Evolutionary conservation across 2,113 vertebrate genomes (phyloP).

Genomic region (Cervus canadensis): DNA sequence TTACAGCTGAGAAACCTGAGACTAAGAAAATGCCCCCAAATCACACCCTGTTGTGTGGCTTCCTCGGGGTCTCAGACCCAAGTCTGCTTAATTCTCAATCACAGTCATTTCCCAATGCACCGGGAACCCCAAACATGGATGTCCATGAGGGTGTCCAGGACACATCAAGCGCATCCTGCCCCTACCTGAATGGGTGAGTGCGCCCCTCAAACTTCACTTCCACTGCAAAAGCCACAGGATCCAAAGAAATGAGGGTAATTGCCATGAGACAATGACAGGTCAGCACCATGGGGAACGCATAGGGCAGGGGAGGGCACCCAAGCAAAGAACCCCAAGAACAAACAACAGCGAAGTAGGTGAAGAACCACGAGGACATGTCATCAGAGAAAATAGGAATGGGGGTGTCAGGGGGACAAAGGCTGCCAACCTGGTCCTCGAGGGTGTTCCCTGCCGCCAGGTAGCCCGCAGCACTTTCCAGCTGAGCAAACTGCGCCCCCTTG

Average conservation of each 20-base stretch:
- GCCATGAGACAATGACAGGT: fast-evolving
- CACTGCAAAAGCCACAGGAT: neutral
- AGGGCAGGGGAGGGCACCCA: neutral
- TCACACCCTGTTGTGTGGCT: neutral
- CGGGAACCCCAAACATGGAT: fast-evolving
- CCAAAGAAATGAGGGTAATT: neutral
- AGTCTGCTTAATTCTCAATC: neutral
- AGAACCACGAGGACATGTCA: fast-evolving
- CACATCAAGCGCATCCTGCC: fast-evolving
- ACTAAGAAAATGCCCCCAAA: neutral
- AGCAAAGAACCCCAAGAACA: neutral
- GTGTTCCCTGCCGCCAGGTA: fast-evolving
- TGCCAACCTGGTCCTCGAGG: fast-evolving
- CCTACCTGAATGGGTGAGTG: fast-evolving
- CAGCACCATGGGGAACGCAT: fast-evolving
- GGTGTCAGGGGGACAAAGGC: fast-evolving
- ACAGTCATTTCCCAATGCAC: fast-evolving
- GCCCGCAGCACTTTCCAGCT: fast-evolving
- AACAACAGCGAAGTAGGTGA: too few relatives aligned
- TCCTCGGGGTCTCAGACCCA: neutral
- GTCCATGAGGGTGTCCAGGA: neutral
- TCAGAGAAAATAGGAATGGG: neutral
- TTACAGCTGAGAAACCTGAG: neutral
- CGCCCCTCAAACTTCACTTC: neutral
- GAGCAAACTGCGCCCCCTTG: fast-evolving